A percentile compares a stretch with the other conserved stretches of the same genome.
Evolutionary conservation across 1,140 invertebrate species (phyloP).

Genomic region (Conopomorpha cramerella): DNA sequence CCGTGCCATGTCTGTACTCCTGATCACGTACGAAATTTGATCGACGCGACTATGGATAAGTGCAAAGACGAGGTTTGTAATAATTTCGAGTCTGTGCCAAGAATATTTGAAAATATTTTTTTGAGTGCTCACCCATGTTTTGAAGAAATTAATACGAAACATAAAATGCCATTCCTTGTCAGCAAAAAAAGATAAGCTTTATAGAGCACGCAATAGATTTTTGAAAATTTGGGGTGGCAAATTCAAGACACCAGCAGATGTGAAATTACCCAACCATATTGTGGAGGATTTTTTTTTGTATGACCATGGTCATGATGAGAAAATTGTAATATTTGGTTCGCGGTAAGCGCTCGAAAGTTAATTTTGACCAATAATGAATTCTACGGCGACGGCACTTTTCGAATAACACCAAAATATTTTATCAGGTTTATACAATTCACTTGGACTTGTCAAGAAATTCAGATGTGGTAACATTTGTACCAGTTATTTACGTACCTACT

Average conservation of each 20-base stretch:
- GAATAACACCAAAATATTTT: not conserved
- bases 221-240: not conserved
- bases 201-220: not conserved
- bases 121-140: not conserved
- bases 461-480: constrained; percentile 1
- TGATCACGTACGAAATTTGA: constrained; percentile 1
- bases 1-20: constrained; percentile 2
- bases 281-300: constrained; percentile 4
- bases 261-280: constrained; percentile 2
- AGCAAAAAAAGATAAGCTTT: constrained; percentile 3
- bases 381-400: not conserved
- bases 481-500: constrained; percentile 1
- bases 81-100: constrained; percentile 4
- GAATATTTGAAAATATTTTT: constrained; percentile 3
- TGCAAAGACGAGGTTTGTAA: constrained; percentile 5
- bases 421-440: not conserved
- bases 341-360: constrained; percentile 1
- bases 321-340: constrained; percentile 4
- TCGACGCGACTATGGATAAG: no score
- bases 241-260: constrained; percentile 1
- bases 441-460: not conserved
- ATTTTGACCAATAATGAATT: constrained; percentile 1
- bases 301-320: constrained; percentile 3
- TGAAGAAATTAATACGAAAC: constrained; percentile 1
- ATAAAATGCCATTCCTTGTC: constrained; percentile 1